Percentiles rank a stretch among this genome's conserved stretches.
Conservation (phyloP, 2,797 vertebrate genomes). For the Pelodytes ibericus region DNA sequence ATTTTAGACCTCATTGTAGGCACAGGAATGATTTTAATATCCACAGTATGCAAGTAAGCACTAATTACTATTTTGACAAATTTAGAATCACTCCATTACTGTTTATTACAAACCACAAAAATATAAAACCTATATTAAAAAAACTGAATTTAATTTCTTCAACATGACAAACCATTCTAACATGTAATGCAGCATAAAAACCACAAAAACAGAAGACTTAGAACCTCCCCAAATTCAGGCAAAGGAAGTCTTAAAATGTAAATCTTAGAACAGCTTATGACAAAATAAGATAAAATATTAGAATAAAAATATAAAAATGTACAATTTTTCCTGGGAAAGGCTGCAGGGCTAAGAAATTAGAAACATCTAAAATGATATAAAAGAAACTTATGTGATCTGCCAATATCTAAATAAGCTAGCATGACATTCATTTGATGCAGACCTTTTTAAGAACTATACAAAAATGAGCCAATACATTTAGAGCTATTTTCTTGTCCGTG, state of each 20-base stretch:
- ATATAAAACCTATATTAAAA: conserved; percentile 39
- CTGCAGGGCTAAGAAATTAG: conserved; percentile 22
- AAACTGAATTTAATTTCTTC: conserved; percentile 15
- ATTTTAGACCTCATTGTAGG: conserved; percentile 2
- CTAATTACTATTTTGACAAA: conserved; percentile 16
- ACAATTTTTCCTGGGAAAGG: conserved; percentile 35
- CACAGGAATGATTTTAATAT: conserved; percentile 32
- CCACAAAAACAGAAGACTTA: not conserved
- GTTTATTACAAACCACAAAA: conserved; percentile 42
- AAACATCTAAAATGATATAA: conserved; percentile 41
- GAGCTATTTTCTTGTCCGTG: conserved; percentile 54
- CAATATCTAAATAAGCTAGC: not conserved
- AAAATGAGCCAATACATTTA: not conserved
- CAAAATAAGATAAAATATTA: conserved; percentile 29
- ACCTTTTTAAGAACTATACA: not conserved
- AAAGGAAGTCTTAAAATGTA: conserved; percentile 10
- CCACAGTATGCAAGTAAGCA: conserved; percentile 18
- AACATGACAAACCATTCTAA: conserved; percentile 35
- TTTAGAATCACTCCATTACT: conserved; percentile 29
- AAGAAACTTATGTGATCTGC: conserved; percentile 14
- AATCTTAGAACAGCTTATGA: conserved; percentile 23
- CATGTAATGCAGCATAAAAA: conserved; percentile 5
- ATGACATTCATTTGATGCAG: not conserved
- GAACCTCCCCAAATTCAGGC: conserved; percentile 36
- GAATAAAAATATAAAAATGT: conserved; percentile 46